phyloP scores from a whole-genome alignment of 2,113 vertebrate species.

The Nothocercus julius region DNA sequence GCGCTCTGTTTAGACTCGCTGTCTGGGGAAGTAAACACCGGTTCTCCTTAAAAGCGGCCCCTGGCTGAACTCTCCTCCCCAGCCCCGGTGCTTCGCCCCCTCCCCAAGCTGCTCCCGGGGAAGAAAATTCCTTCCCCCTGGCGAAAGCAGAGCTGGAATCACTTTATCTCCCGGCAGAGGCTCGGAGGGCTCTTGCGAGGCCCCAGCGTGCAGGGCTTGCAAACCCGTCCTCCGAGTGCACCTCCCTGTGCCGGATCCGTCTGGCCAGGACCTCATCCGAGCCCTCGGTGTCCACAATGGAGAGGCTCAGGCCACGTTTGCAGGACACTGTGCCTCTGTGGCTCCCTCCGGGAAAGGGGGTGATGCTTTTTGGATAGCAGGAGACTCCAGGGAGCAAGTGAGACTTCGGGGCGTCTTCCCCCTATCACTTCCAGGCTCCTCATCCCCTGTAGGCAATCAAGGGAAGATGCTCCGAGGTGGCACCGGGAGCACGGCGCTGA shows the following conservation, averaged over 20 bases:
- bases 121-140: background rate
- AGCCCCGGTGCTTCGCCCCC: conserved; percentile 17
- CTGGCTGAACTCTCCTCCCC: conserved; percentile 64
- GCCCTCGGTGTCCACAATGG: too few species aligned
- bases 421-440: background rate
- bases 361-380: background rate
- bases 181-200: background rate
- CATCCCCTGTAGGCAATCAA: too few species aligned
- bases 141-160: background rate
- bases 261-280: background rate
- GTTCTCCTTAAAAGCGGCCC: background rate
- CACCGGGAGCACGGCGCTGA: background rate
- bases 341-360: background rate
- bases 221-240: background rate
- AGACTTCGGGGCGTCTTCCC: background rate
- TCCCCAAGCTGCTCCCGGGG: background rate
- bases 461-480: too few species aligned
- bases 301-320: background rate
- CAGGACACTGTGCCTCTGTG: background rate
- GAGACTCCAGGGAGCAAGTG: background rate
- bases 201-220: background rate
- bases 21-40: conserved; percentile 59
- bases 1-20: conserved; percentile 65
- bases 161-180: background rate
- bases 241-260: accelerated